phyloP scores from a whole-genome alignment of 2,113 vertebrate species.

The Hypomesus transpacificus region DNA sequence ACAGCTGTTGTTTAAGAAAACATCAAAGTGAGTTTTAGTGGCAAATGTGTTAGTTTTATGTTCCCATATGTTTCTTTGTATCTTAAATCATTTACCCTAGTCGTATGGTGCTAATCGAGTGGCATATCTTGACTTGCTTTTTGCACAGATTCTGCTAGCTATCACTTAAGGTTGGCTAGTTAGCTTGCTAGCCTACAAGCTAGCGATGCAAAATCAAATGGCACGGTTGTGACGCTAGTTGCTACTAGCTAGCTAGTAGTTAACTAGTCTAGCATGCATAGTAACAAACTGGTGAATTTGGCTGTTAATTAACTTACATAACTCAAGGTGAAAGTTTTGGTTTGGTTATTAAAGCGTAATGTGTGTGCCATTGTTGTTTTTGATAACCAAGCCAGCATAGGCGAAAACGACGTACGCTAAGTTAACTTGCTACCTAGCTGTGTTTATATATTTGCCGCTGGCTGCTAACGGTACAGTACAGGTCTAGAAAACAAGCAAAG shows the following conservation, averaged over 20 bases:
- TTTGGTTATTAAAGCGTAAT: not conserved
- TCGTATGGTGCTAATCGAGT: conserved; percentile 18
- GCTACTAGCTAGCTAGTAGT: too few species aligned
- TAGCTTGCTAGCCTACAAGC: conserved; percentile 6
- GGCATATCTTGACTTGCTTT: conserved; percentile 49
- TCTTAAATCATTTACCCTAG: not conserved
- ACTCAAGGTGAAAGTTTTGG: too few species aligned
- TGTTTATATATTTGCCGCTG: not conserved
- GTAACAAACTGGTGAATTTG: too few species aligned
- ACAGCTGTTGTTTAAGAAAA: conserved; percentile 73
- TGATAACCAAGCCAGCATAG: too few species aligned
- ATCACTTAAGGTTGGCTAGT: not conserved
- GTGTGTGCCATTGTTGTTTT: not conserved
- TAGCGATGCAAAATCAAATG: too few species aligned
- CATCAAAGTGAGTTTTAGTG: conserved; percentile 64
- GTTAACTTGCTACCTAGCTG: not conserved
- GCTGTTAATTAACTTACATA: not conserved
- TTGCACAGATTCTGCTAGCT: conserved; percentile 25
- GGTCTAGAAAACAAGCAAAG: too few species aligned
- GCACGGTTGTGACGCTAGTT: too few species aligned
- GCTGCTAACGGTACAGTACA: not conserved
- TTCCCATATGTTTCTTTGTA: not conserved
- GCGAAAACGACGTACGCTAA: not conserved
- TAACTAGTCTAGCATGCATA: too few species aligned
- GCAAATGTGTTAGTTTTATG: not conserved